Conservation (phyloP, 1,140 invertebrate genomes). For the Hycleus cichorii region DNA sequence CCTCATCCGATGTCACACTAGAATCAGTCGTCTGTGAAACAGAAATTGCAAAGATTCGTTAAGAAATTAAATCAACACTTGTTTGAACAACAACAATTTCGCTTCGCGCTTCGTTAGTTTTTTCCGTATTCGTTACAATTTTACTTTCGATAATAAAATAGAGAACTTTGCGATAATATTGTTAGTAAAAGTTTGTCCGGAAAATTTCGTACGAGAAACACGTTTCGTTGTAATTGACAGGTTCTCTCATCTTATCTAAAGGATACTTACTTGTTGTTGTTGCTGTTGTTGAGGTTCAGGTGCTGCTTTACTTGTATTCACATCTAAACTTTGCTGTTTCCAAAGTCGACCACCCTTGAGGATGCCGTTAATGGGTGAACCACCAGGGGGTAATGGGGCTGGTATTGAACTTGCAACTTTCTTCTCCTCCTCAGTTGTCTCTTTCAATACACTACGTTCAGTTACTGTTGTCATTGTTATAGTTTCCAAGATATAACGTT, state of each 20-base stretch:
- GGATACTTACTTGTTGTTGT: not conserved
- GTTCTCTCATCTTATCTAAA: no score
- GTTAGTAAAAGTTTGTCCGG: no score
- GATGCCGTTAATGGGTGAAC: constrained; percentile 50
- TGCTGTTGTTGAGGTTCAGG: constrained; percentile 3
- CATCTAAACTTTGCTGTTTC: constrained; percentile 46
- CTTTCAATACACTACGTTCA: constrained; percentile 45
- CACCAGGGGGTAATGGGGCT: constrained; percentile 35
- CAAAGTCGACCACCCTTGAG: constrained; percentile 56
- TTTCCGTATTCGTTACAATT: no score
- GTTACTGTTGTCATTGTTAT: constrained; percentile 63
- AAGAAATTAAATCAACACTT: no score
- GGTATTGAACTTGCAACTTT: constrained; percentile 22
- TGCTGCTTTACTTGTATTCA: constrained; percentile 14
- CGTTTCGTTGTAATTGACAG: no score
- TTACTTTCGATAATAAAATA: no score
- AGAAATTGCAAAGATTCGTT: no score
- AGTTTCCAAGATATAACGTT: constrained; percentile 59
- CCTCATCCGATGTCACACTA: constrained; percentile 43
- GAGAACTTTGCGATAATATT: no score
- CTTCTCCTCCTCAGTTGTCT: constrained; percentile 19
- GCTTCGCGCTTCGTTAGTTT: no score
- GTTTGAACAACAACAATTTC: no score
- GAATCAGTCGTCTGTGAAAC: constrained; percentile 28
- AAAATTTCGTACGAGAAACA: no score